Evolutionary conservation across 2,888 invertebrate genomes (phyloP).

Genomic region (Mylabris sibirica): DNA sequence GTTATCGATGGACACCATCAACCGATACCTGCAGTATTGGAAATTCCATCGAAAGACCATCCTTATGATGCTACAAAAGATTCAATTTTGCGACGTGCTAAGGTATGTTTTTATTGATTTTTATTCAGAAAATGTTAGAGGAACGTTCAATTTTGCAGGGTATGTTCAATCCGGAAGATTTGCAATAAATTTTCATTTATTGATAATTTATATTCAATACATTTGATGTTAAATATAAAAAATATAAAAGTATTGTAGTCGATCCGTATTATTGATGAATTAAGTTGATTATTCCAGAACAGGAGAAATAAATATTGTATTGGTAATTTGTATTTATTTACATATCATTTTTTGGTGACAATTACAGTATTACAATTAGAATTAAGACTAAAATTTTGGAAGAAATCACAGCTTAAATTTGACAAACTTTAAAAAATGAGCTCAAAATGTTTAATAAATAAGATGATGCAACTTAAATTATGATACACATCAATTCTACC

Average conservation of each 20-base stretch:
- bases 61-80: conserved; percentile 99
- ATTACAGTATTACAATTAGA: not conserved
- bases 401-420: conserved; percentile 7
- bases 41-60: conserved; percentile 96
- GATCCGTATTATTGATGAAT: not conserved
- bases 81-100: conserved; percentile 93
- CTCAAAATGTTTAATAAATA: conserved; percentile 15
- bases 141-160: conserved; percentile 38
- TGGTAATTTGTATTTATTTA: not conserved
- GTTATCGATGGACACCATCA: conserved; percentile 93
- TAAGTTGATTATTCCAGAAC: not conserved
- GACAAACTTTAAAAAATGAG: not conserved
- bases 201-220: not conserved
- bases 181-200: conserved; percentile 36
- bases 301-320: not conserved
- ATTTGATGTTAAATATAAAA: not conserved
- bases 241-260: conserved; percentile 14
- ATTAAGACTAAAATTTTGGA: conserved; percentile 15
- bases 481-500: not conserved
- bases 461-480: conserved; percentile 16
- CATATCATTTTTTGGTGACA: not conserved
- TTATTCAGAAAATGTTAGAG: not conserved
- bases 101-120: conserved; percentile 65
- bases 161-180: conserved; percentile 55
- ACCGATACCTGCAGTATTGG: conserved; percentile 94